A percentile compares a stretch with the other conserved stretches of the same genome.
These are phyloP conservation scores for Hemiprocne comata DNA, from an alignment of 2,113 vertebrate species.

Conservation along the genomic window DNA sequence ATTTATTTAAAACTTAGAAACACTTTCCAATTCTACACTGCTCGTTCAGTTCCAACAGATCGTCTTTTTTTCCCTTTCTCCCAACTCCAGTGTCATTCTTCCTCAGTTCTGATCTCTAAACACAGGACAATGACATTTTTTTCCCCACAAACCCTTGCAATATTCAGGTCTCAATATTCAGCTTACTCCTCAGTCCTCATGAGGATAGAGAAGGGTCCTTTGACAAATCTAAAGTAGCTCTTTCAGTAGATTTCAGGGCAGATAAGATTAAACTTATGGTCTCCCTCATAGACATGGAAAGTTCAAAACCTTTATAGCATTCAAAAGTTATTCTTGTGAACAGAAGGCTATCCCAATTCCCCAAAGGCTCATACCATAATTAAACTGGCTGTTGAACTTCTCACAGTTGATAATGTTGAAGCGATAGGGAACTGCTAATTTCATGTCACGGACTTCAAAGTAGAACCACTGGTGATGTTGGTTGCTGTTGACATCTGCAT, in stretches of 20 bases:
- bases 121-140: neutral
- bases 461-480: conserved; percentile 94
- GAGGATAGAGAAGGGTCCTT: neutral
- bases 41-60: neutral
- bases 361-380: conserved; percentile 83
- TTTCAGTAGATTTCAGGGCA: neutral
- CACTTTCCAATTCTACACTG: neutral
- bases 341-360: neutral
- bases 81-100: neutral
- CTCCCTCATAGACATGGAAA: neutral
- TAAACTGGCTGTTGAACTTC: conserved; percentile 95
- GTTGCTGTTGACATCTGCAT: conserved; percentile 83
- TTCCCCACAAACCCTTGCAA: neutral
- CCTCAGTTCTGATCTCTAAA: neutral
- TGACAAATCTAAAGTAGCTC: neutral
- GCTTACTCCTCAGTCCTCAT: neutral
- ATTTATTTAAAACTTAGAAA: conserved; percentile 8
- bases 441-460: conserved; percentile 88
- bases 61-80: neutral
- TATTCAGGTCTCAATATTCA: neutral
- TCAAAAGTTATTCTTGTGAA: neutral
- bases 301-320: neutral
- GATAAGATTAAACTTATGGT: neutral
- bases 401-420: conserved; percentile 97
- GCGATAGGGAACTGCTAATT: conserved; percentile 77